A percentile compares a stretch with the other conserved stretches of the same genome.
These are phyloP conservation scores for Amphimallon solstitiale DNA, from an alignment of 2,888 invertebrate species.

Conservation along the genomic window DNA sequence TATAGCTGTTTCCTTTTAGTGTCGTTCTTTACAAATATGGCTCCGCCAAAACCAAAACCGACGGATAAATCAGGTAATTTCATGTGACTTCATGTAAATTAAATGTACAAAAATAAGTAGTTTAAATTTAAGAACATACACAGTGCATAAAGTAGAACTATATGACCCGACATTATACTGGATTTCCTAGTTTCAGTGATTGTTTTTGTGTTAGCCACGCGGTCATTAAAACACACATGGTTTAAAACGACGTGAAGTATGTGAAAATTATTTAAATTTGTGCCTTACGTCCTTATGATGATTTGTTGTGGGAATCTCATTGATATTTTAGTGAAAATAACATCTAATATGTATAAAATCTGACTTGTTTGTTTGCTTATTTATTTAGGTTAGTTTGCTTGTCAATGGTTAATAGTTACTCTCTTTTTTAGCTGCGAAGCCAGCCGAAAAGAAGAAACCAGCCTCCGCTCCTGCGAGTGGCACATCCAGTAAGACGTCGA, in stretches of 20 bases:
- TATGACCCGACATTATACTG: neutral
- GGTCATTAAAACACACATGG: slow-evolving; percentile 39
- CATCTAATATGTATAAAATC: slow-evolving; percentile 17
- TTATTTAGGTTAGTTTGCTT: slow-evolving; percentile 24
- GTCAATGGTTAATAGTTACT: slow-evolving; percentile 44
- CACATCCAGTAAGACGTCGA: slow-evolving; percentile 57
- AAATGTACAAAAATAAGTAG: neutral
- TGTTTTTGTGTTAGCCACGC: slow-evolving; percentile 48
- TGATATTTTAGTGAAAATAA: slow-evolving; percentile 59
- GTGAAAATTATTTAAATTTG: neutral
- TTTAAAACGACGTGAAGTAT: neutral
- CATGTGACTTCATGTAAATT: slow-evolving; percentile 8
- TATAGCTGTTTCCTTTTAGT: slow-evolving; percentile 54
- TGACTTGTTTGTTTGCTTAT: slow-evolving; percentile 9
- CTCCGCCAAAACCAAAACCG: slow-evolving; percentile 83
- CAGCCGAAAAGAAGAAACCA: slow-evolving; percentile 68
- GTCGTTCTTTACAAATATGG: slow-evolving; percentile 72
- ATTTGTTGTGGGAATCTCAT: slow-evolving; percentile 69
- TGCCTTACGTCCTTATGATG: slow-evolving; percentile 59
- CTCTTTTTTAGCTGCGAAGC: slow-evolving; percentile 66
- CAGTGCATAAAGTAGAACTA: neutral
- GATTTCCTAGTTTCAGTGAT: neutral
- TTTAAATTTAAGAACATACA: neutral
- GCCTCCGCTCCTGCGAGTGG: slow-evolving; percentile 59
- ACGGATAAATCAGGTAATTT: slow-evolving; percentile 85